These are phyloP conservation scores for Drosophila tsacasi DNA, from an alignment of 1,140 invertebrate genomes.

Conservation along the genomic window DNA sequence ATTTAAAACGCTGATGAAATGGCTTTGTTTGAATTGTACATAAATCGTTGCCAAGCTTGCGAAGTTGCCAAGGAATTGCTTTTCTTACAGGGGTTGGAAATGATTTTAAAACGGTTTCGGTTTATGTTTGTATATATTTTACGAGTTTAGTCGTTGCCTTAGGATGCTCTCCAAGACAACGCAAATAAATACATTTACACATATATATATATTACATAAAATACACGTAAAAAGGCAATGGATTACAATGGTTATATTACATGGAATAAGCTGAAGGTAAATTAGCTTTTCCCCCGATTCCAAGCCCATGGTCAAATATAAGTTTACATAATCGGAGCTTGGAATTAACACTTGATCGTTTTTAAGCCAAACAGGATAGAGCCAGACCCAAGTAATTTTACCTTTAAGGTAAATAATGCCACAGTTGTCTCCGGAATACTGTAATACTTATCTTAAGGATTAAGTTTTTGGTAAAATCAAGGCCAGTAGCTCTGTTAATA, in stretches of 20 bases:
- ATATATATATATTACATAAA: neutral
- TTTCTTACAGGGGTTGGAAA: neutral
- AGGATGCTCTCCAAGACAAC: neutral
- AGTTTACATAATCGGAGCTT: neutral
- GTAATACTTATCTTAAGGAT: too few relatives aligned
- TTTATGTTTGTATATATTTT: constrained; percentile 20
- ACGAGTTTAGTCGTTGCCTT: constrained; percentile 6
- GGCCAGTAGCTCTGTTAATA: too few relatives aligned
- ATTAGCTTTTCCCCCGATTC: neutral
- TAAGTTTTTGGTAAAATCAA: too few relatives aligned
- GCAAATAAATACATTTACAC: constrained; percentile 27
- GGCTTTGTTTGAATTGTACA: neutral
- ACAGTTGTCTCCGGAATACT: too few relatives aligned
- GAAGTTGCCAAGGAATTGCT: constrained; percentile 10
- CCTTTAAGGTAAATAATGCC: neutral
- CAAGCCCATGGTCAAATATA: neutral
- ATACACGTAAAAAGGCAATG: neutral
- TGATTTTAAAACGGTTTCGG: too few relatives aligned
- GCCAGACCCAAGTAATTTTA: neutral
- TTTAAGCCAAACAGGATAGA: neutral
- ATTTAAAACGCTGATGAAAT: neutral
- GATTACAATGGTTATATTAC: constrained; percentile 18
- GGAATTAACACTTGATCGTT: neutral
- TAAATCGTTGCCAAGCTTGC: constrained; percentile 31
- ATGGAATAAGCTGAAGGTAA: constrained; percentile 17